Base-by-base conservation (phyloP, 2,888 invertebrate species). In the Acrobasis repandana region DNA sequence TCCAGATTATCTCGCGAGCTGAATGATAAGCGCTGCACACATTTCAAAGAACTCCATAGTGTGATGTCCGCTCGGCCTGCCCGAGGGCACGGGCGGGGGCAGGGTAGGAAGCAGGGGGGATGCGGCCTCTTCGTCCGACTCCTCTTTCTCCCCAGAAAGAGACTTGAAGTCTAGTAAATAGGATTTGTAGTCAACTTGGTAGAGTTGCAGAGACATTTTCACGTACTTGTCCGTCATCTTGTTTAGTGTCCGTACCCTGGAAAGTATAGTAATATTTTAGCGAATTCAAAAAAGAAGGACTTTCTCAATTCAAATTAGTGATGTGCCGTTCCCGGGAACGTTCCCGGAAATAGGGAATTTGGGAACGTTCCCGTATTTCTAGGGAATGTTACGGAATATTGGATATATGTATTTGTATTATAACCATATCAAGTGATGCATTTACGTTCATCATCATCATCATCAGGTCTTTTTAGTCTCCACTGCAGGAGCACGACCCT, bases 11-110 rank as follows among this genome's bases (percentile, higher is more conserved):
- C 98, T 96, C 36, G 99, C 99, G 66, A 99, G 93, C 74, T 99
- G 99, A 65, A 99, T 98, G 74, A 99, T 99, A 52, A 99, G 94
- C 2, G 98, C 97, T 18, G 99, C 98, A 88, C 99, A 99, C 98
- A 99, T 99, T 93, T 99, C 99, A 82, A 99, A 99, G 93, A 99
- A 99, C 92, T 99, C 99, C 97, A 99, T 98, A 1, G 99, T 99
- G 86, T 98, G 98, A 81, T 99, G 98, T 0, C 97, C 97, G 28
- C 93, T 93, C 0, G 83, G 78, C 46, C 69, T 70, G 38, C 72
- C 36, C 11, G 69, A 60, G 63, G 71, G 36, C 63, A 83, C 70
- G 67, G 52, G 75, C 11, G 67, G 79, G 2, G 82, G 69, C 28
- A 85, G 67, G 11, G 79, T 67, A 46, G 82, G 69, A 52, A 86